A percentile compares a stretch with the other conserved stretches of the same genome.
phyloP scores from a whole-genome alignment of 2,888 invertebrate species.

The Erebia epiphron region DNA sequence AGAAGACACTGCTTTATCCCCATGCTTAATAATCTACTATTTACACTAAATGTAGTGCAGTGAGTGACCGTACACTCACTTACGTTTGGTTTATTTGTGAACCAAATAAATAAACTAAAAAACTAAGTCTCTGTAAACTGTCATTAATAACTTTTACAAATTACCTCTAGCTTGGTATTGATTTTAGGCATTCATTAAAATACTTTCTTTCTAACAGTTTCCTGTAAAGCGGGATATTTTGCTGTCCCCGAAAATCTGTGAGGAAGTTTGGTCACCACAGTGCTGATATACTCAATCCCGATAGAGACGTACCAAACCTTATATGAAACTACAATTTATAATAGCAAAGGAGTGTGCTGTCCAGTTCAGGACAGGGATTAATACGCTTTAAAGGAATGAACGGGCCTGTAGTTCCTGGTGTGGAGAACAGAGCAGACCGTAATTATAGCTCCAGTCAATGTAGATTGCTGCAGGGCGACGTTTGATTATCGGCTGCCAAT shows the following conservation, averaged over 20 bases:
- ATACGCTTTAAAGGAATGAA: conserved; percentile 45
- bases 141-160: too few species aligned
- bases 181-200: too few species aligned
- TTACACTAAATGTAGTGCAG: too few species aligned
- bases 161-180: too few species aligned
- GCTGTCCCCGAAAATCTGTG: background rate
- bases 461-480: conserved; percentile 38
- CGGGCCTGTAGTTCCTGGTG: conserved; percentile 38
- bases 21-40: too few species aligned
- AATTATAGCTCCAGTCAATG: conserved; percentile 43
- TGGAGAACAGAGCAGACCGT: conserved; percentile 37
- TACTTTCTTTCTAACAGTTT: too few species aligned
- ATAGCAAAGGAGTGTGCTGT: conserved; percentile 63
- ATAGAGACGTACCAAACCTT: conserved; percentile 60
- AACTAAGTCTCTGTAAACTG: too few species aligned
- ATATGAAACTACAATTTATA: conserved; percentile 56
- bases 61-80: too few species aligned
- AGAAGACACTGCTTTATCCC: too few species aligned
- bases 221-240: too few species aligned
- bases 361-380: conserved; percentile 62
- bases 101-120: too few species aligned
- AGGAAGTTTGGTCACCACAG: background rate
- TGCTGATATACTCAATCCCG: conserved; percentile 50
- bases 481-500: conserved; percentile 43
- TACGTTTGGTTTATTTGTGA: too few species aligned